Evolutionary conservation across 2,113 vertebrate species (phyloP).

Genomic region (Ploceus nigricollis): DNA sequence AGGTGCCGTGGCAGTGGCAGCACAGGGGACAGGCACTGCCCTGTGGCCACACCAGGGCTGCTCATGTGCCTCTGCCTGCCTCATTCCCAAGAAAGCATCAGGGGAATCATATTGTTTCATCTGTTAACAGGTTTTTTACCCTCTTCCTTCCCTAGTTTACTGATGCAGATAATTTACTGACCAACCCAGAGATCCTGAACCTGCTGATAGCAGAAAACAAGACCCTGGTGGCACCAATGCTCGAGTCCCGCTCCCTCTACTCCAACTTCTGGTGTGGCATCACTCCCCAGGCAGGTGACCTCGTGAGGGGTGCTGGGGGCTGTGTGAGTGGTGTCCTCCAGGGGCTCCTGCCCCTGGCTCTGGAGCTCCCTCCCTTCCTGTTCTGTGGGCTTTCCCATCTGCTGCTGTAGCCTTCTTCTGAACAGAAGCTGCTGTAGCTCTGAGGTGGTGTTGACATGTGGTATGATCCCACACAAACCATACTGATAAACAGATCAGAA

Average conservation of each 20-base stretch:
- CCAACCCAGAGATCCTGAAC: slow-evolving; percentile 85
- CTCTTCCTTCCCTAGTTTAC: slow-evolving; percentile 76
- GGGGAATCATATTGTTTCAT: not conserved
- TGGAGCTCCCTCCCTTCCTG: not conserved
- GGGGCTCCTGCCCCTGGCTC: not conserved
- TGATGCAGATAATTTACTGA: slow-evolving; percentile 93
- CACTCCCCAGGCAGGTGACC: slow-evolving; percentile 87
- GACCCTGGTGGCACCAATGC: slow-evolving; percentile 91
- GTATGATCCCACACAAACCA: not conserved
- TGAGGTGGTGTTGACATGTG: not conserved
- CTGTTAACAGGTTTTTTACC: not conserved
- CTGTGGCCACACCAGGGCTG: not conserved
- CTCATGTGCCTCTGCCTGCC: not conserved
- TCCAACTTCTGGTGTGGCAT: slow-evolving; percentile 99
- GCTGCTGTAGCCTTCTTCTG: not conserved
- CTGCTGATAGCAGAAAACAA: slow-evolving; percentile 92
- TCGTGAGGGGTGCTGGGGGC: fast-evolving
- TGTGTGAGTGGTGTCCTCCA: not conserved
- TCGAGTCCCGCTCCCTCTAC: slow-evolving; percentile 92
- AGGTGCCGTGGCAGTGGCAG: not conserved
- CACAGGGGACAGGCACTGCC: not conserved
- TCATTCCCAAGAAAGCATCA: not conserved
- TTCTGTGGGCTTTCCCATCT: not conserved
- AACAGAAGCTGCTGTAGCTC: not conserved
- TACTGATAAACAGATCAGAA: not conserved